Conservation (phyloP, 2,888 invertebrate species). For the Pollenia angustigena region DNA sequence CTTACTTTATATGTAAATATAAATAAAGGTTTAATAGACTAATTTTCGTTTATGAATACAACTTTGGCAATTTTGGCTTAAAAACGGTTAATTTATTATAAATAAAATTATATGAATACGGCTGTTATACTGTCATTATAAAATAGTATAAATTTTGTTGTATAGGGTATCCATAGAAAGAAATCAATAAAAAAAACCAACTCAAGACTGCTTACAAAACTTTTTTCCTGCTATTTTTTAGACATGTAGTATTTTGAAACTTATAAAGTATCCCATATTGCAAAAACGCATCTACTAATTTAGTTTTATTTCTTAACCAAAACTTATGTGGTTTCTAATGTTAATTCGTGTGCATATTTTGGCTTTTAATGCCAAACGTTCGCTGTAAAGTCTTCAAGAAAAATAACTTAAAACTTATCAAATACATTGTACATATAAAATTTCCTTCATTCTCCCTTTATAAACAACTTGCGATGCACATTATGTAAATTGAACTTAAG, state of each 20-base stretch:
- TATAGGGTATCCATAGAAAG: too few relatives aligned
- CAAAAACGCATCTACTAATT: neutral
- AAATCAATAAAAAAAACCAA: too few relatives aligned
- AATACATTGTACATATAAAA: too few relatives aligned
- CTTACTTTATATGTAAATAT: too few relatives aligned
- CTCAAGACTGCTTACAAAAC: neutral
- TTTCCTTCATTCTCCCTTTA: neutral
- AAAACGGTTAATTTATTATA: too few relatives aligned
- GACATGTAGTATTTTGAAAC: neutral
- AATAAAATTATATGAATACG: too few relatives aligned
- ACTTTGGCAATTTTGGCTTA: too few relatives aligned
- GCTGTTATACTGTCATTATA: too few relatives aligned
- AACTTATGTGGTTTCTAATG: conserved; percentile 38
- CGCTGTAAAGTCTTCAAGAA: neutral
- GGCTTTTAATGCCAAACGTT: conserved; percentile 32
- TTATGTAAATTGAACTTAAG: conserved; percentile 38
- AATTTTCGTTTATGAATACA: too few relatives aligned
- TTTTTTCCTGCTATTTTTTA: neutral
- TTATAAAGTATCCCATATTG: neutral
- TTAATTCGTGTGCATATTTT: conserved; percentile 26
- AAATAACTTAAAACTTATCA: neutral
- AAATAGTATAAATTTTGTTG: too few relatives aligned
- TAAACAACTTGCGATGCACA: conserved; percentile 4
- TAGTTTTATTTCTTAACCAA: conserved; percentile 32
- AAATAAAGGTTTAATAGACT: too few relatives aligned